Base-by-base conservation (phyloP, 2,113 vertebrate species). In the Platichthys stellatus region DNA sequence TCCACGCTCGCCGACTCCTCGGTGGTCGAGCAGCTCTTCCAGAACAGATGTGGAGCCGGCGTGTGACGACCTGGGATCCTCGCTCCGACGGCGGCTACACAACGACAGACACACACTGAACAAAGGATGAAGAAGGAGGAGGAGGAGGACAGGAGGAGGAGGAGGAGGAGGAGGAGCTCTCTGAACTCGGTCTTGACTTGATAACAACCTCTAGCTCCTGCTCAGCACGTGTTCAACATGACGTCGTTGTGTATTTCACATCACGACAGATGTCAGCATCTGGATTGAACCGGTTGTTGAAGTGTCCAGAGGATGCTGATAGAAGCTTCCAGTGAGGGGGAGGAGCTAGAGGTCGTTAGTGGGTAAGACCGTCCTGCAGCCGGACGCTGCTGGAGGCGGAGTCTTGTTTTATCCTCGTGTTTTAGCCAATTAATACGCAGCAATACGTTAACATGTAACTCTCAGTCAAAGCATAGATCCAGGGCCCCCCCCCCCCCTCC, bases 1-100 rank as follows among this genome's bases (percentile, higher is more conserved):
- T 99, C 97, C 62, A 99, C 97, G 10, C 91, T 99, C 82, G 97
- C 96, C 15, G 96, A 99, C 93, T 94, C 94, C 0, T 91, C 95
- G 0, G 93, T 99, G 72, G 93, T 99, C 63, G 94, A 93, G 56
- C 95, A 97, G 17, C 96, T 99, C 57, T 99, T 98, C 93, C 90
- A 85, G 72, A 94, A 94, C 93, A 93, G 97, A 69, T 96, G 96
- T 90, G 80, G 90, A 88, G 88, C 95, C 1, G 86, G 86, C 2
- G 92, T 95, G 86, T 98, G 91, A 94, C 21, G 69, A 24, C 13
- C n/a, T 0, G 47, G 3, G 18, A 15, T 21, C 51, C 51, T 54
- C 51, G 20, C 51, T 54, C 20, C 8, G 20, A 20, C 20, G 9
- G 51, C 20, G 7, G 51, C 18, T 9, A 20, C 51, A 15, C 51